Conservation (phyloP, 2,113 vertebrate genomes). For the Clinocottus analis region DNA sequence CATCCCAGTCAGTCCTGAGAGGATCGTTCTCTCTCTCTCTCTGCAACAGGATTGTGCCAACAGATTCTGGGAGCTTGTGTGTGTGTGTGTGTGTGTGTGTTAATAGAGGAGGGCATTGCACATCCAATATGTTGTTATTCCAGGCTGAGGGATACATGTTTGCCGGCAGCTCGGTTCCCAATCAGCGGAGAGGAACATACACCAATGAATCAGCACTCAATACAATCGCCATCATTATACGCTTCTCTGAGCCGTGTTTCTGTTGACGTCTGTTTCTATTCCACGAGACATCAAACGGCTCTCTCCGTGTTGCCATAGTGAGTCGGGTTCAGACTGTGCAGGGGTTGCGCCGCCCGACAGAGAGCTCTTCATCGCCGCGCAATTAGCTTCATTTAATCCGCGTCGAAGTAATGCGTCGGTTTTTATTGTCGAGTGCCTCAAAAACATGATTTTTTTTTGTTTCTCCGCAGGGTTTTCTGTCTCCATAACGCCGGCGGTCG, state of each 20-base stretch:
- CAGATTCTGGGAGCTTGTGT: slow-evolving; percentile 23
- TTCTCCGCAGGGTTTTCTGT: neutral
- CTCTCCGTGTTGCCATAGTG: neutral
- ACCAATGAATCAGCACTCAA: slow-evolving; percentile 37
- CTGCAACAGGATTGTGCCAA: slow-evolving; percentile 38
- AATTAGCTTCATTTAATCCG: neutral
- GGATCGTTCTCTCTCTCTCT: slow-evolving; percentile 33
- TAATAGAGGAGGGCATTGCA: slow-evolving; percentile 39
- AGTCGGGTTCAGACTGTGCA: neutral
- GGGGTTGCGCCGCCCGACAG: neutral
- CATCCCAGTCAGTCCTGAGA: slow-evolving; percentile 63
- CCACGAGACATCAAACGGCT: neutral
- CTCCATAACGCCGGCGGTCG: neutral
- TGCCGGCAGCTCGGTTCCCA: slow-evolving; percentile 45
- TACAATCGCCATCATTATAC: slow-evolving; percentile 11
- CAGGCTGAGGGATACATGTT: slow-evolving; percentile 48
- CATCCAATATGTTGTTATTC: slow-evolving; percentile 45
- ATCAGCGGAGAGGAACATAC: slow-evolving; percentile 43
- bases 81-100: no score
- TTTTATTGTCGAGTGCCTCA: neutral
- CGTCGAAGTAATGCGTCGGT: neutral
- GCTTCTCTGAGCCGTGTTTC: slow-evolving; percentile 16
- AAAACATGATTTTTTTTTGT: neutral
- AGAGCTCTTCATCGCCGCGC: neutral
- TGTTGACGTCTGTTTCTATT: slow-evolving; percentile 17